Conservation (phyloP, 2,797 vertebrate genomes). For the Hyperoplus immaculatus region DNA sequence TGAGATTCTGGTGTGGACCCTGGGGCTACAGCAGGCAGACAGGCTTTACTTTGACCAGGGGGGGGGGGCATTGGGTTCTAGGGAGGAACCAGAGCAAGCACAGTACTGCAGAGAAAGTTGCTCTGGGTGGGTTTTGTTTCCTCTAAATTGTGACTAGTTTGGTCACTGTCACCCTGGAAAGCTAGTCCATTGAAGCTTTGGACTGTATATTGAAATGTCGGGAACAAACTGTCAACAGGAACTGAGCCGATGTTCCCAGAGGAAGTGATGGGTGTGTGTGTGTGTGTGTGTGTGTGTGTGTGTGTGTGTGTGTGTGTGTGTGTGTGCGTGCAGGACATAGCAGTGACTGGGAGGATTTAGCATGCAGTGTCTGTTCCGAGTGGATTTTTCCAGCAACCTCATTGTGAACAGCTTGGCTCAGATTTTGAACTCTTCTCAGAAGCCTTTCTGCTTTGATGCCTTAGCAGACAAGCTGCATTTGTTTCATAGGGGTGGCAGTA, state of each 20-base stretch:
- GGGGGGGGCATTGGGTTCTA: conserved; percentile 1
- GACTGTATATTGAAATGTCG: not conserved
- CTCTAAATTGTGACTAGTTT: not conserved
- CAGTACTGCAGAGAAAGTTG: not conserved
- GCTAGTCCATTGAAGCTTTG: not conserved
- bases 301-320: conserved; percentile 1
- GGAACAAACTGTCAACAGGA: not conserved
- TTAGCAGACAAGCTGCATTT: not conserved
- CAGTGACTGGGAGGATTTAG: not conserved
- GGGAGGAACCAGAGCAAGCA: not conserved
- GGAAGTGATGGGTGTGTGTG: conserved; percentile 2
- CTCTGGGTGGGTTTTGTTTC: not conserved
- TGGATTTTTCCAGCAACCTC: conserved; percentile 7
- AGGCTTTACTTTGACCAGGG: not conserved
- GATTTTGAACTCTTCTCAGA: conserved; percentile 2
- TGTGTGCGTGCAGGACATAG: not conserved
- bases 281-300: not conserved
- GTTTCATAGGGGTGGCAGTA: too few relatives aligned
- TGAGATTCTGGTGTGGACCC: not conserved
- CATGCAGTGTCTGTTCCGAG: not conserved
- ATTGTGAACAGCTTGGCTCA: conserved; percentile 1
- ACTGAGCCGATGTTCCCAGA: conserved; percentile 12
- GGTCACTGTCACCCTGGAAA: not conserved
- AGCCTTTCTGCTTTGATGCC: not conserved
- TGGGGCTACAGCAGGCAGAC: not conserved